Evolutionary conservation across 2,113 vertebrate genomes (phyloP).

Genomic region (Agelaius tricolor): DNA sequence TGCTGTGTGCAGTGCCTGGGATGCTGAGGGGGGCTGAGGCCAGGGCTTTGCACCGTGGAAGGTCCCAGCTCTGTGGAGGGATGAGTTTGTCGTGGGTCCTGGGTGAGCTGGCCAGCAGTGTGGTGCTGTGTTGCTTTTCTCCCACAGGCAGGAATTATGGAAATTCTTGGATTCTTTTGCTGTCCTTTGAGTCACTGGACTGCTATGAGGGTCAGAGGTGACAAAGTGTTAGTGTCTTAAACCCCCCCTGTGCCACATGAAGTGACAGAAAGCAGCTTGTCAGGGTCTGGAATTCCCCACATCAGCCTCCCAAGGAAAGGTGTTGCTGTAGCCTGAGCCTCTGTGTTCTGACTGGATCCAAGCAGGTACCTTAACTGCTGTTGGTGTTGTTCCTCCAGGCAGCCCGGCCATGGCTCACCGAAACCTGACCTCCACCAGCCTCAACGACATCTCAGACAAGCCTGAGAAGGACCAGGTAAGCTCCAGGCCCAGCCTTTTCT

Average conservation of each 20-base stretch:
- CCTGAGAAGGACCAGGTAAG: conserved; percentile 97
- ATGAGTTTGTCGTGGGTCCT: background rate
- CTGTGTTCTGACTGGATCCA: background rate
- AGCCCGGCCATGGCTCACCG: conserved; percentile 88
- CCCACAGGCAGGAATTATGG: background rate
- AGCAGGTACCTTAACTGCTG: background rate
- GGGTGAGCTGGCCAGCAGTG: background rate
- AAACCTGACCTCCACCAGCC: conserved; percentile 89
- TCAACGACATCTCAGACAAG: conserved; percentile 97
- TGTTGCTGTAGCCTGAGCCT: conserved; percentile 17
- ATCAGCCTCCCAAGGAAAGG: background rate
- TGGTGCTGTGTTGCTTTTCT: background rate
- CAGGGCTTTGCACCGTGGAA: background rate
- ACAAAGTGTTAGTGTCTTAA: fast-evolving
- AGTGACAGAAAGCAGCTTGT: background rate
- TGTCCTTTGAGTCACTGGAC: background rate
- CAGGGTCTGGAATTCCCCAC: background rate
- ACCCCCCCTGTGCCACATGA: background rate
- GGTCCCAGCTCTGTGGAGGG: background rate
- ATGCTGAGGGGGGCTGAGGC: background rate
- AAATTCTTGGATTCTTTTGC: background rate
- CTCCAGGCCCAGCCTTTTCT: background rate
- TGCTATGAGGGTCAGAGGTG: background rate
- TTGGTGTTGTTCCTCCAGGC: conserved; percentile 75
- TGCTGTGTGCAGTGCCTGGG: background rate